Conservation (phyloP, 2,797 vertebrate species). For the Onychomys torridus region DNA sequence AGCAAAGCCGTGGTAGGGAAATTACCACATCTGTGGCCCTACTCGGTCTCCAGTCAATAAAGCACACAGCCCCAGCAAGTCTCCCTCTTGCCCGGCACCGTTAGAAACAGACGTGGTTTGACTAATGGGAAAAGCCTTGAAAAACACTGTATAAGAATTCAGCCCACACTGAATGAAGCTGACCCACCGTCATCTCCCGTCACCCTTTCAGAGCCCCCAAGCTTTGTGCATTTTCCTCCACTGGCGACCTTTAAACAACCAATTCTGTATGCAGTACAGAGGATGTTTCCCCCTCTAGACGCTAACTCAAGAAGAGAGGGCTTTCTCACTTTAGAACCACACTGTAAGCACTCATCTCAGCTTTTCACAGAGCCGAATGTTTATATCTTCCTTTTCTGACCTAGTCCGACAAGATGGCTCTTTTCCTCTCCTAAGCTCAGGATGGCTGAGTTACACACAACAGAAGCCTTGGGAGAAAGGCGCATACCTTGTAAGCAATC, state of each 20-base stretch:
- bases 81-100: constrained; percentile 59
- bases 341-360: not conserved
- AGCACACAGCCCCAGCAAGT: constrained; percentile 52
- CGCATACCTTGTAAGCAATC: not conserved
- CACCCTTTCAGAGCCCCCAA: not conserved
- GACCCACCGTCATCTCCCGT: not conserved
- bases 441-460: not conserved
- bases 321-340: constrained; percentile 19
- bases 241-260: not conserved
- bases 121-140: not conserved
- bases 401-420: not conserved
- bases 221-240: not conserved
- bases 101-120: constrained; percentile 36
- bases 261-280: not conserved
- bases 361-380: not conserved
- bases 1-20: constrained; percentile 37
- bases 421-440: constrained; percentile 49
- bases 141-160: constrained; percentile 19
- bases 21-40: constrained; percentile 70
- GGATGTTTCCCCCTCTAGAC: not conserved
- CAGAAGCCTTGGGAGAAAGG: fast-evolving
- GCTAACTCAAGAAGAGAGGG: not conserved
- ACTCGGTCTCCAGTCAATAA: constrained; percentile 68
- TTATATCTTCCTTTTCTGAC: constrained; percentile 20
- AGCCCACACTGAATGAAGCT: not conserved